Evolutionary conservation across 2,797 vertebrate species (phyloP).

Genomic region (Chanos chanos): DNA sequence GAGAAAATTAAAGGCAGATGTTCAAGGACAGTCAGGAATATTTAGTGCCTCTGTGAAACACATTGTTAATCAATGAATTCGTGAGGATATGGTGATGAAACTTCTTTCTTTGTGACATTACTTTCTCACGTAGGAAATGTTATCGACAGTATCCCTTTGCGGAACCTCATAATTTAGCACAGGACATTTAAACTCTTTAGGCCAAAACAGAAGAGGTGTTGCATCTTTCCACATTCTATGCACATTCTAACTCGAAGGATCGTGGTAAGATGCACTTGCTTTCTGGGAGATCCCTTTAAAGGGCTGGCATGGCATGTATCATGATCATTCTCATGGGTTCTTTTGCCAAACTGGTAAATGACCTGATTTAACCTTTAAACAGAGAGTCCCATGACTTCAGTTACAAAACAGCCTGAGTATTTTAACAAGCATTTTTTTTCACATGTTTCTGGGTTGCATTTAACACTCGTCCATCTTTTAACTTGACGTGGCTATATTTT

Average conservation of each 20-base stretch:
- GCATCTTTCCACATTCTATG: not conserved
- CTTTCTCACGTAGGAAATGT: not conserved
- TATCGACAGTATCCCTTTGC: not conserved
- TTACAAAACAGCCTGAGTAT: slow-evolving; percentile 30
- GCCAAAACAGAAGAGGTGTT: too few species aligned
- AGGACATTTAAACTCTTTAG: too few species aligned
- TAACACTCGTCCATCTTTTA: slow-evolving; percentile 35
- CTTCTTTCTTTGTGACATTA: too few species aligned
- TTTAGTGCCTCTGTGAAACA: not conserved
- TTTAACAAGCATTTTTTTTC: slow-evolving; percentile 13
- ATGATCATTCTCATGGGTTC: not conserved
- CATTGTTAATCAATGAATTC: too few species aligned
- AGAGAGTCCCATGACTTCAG: slow-evolving; percentile 30
- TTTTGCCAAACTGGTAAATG: slow-evolving; percentile 8
- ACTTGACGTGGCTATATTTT: slow-evolving; percentile 40
- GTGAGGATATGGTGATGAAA: too few species aligned
- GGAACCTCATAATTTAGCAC: too few species aligned
- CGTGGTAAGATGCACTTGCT: not conserved
- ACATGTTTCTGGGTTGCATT: slow-evolving; percentile 19
- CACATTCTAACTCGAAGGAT: not conserved
- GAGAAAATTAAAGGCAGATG: slow-evolving; percentile 20
- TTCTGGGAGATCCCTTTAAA: not conserved
- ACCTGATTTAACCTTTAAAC: slow-evolving; percentile 39
- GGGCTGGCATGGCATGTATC: not conserved
- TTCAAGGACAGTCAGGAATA: slow-evolving; percentile 35